Evolutionary conservation across 2,888 invertebrate species (phyloP).

Genomic region (Dasysyrphus tricinctus): DNA sequence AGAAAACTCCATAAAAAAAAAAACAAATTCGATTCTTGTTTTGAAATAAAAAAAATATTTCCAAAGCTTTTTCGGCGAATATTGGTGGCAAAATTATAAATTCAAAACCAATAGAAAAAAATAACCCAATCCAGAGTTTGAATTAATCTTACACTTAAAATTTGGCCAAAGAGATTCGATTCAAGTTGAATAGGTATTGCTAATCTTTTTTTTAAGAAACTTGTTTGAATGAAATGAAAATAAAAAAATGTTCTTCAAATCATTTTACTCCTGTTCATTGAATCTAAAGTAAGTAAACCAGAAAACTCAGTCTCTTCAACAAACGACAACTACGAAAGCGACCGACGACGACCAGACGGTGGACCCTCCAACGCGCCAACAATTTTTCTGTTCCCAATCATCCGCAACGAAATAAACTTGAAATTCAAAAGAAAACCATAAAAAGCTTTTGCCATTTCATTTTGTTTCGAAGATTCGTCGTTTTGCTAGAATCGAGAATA

Average conservation of each 20-base stretch:
- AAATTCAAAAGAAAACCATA: slow-evolving; percentile 48
- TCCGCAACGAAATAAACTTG: slow-evolving; percentile 38
- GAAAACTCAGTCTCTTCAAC: neutral
- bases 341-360: neutral
- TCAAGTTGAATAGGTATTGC: neutral
- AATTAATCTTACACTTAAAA: neutral
- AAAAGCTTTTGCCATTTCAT: slow-evolving; percentile 60
- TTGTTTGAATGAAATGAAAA: slow-evolving; percentile 10
- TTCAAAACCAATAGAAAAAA: neutral
- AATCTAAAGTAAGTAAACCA: neutral
- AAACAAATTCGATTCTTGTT: too few relatives aligned
- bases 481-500: neutral
- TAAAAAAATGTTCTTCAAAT: slow-evolving; percentile 13
- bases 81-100: neutral
- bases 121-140: neutral
- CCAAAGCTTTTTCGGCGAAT: neutral
- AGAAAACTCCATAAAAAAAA: neutral
- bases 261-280: slow-evolving; percentile 2
- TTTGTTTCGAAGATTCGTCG: slow-evolving; percentile 60
- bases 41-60: neutral
- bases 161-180: neutral
- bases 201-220: neutral
- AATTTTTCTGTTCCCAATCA: slow-evolving; percentile 41
- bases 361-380: slow-evolving; percentile 29
- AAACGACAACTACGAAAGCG: neutral